phyloP scores from a whole-genome alignment of 1,140 invertebrate species.

The Drosophila pruinosa region DNA sequence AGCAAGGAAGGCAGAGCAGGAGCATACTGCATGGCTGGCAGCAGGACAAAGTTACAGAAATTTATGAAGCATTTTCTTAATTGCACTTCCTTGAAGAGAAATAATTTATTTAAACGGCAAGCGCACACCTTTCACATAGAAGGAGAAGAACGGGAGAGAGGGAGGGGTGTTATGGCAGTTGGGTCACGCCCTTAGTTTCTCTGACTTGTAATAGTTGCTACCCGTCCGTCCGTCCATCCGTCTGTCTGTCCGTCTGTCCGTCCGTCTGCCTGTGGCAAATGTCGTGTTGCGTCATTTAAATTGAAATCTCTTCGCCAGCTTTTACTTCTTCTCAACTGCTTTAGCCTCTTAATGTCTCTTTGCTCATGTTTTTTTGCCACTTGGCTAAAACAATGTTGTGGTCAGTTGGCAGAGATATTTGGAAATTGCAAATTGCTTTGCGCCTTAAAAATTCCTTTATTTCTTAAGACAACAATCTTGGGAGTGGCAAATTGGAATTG shows the following conservation, averaged over 20 bases:
- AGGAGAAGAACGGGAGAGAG: not conserved
- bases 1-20: not conserved
- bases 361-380: not conserved
- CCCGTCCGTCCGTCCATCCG: not conserved
- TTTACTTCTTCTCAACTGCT: not conserved
- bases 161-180: not conserved
- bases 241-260: not conserved
- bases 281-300: conserved; percentile 38
- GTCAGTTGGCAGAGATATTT: not conserved
- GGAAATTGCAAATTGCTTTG: too few relatives aligned
- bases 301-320: not conserved
- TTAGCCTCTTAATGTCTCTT: not conserved
- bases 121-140: conserved; percentile 60
- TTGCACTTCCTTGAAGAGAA: conserved; percentile 80
- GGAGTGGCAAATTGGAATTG: too few relatives aligned
- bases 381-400: not conserved
- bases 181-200: conserved; percentile 19
- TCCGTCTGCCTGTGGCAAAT: conserved; percentile 10
- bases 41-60: conserved; percentile 69
- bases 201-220: conserved; percentile 8
- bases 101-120: conserved; percentile 83
- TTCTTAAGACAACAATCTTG: too few relatives aligned
- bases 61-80: conserved; percentile 83
- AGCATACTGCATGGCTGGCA: conserved; percentile 26
- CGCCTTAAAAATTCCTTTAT: too few relatives aligned